Conservation (phyloP, 2,797 vertebrate species). For the Sebastes alutus region DNA sequence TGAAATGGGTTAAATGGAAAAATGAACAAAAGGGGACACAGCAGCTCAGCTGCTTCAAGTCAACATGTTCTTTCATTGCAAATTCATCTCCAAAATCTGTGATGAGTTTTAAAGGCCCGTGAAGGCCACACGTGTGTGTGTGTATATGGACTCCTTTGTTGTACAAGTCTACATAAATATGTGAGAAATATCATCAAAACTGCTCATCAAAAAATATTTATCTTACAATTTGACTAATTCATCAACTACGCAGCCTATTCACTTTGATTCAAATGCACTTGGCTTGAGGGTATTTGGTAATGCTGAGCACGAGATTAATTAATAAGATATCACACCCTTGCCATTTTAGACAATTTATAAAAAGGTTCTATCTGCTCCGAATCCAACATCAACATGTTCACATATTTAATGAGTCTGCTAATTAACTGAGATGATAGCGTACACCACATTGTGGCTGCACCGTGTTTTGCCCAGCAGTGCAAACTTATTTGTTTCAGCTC, state of each 20-base stretch:
- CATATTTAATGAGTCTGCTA: constrained; percentile 74
- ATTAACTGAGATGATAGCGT: constrained; percentile 70
- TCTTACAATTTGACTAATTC: constrained; percentile 57
- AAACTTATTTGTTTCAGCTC: constrained; percentile 62
- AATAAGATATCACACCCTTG: constrained; percentile 77
- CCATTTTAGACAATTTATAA: constrained; percentile 75
- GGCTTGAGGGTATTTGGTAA: constrained; percentile 72
- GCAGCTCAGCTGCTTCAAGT: constrained; percentile 15
- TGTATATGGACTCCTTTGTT: constrained; percentile 8
- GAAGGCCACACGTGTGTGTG: not conserved
- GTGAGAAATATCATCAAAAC: constrained; percentile 46
- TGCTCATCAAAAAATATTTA: constrained; percentile 43
- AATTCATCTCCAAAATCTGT: not conserved
- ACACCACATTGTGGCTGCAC: constrained; percentile 47
- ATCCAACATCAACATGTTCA: constrained; percentile 72
- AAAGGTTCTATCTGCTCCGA: constrained; percentile 48
- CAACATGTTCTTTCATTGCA: not conserved
- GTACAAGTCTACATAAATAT: not conserved
- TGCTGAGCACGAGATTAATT: constrained; percentile 77
- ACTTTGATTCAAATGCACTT: constrained; percentile 62
- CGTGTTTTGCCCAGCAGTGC: constrained; percentile 68
- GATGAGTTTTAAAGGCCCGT: not conserved
- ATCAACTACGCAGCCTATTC: constrained; percentile 44
- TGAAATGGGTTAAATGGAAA: constrained; percentile 54
- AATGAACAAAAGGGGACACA: constrained; percentile 43